These are phyloP conservation scores for Pocillopora grandis DNA, from an alignment of 92 coral and sea anemone genomes.

Conservation along the genomic window DNA sequence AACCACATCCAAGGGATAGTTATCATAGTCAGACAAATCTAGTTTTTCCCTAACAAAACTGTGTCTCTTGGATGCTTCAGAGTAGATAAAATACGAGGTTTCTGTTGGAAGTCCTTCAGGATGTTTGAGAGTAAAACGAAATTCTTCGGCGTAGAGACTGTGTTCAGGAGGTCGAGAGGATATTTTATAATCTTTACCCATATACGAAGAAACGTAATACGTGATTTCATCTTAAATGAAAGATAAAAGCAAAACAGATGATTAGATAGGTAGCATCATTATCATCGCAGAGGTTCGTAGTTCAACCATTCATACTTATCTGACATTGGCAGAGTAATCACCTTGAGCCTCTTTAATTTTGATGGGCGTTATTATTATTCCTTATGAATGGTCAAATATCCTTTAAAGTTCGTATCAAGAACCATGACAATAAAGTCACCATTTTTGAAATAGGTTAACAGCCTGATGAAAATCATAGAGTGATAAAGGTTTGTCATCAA, in stretches of 20 bases:
- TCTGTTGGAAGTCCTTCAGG: slow-evolving; percentile 16
- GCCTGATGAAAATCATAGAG: no score
- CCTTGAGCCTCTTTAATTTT: no score
- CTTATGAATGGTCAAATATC: no score
- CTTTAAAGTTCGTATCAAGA: no score
- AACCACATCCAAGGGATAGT: slow-evolving; percentile 8
- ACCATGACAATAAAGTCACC: no score
- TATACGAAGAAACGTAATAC: slow-evolving; percentile 24
- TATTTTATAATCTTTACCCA: not conserved
- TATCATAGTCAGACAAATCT: not conserved
- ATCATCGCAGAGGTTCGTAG: no score
- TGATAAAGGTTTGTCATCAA: no score
- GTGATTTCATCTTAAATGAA: not conserved
- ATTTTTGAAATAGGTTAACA: no score
- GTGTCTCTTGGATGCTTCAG: not conserved
- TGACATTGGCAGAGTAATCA: no score
- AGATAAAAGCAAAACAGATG: not conserved
- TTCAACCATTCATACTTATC: no score
- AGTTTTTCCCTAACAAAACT: not conserved
- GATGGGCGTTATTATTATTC: no score
- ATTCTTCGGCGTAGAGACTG: slow-evolving; percentile 21
- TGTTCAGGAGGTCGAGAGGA: slow-evolving; percentile 5
- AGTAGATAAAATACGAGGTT: slow-evolving; percentile 7
- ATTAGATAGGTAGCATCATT: no score
- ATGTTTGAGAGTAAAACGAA: slow-evolving; percentile 21